Conservation (phyloP, 2,797 vertebrate species). For the Macropodus opercularis region DNA sequence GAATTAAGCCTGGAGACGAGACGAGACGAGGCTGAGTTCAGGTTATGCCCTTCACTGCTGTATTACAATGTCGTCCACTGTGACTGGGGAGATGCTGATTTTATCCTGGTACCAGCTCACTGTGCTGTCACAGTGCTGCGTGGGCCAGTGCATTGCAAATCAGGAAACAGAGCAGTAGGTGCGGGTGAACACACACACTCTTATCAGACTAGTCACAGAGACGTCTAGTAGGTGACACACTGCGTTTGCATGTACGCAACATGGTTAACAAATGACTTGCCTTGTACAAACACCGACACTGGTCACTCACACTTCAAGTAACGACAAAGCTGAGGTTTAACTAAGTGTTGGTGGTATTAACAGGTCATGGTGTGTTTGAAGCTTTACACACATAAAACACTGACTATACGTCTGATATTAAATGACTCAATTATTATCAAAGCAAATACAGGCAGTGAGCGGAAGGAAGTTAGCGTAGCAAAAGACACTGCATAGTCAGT, state of each 20-base stretch:
- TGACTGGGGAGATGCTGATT: background rate
- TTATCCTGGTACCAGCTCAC: background rate
- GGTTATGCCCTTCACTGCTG: slow-evolving; percentile 32
- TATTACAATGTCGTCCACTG: slow-evolving; percentile 1
- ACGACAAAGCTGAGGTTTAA: no score
- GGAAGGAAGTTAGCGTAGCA: slow-evolving; percentile 22
- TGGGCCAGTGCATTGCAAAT: slow-evolving; percentile 16
- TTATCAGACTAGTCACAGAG: slow-evolving; percentile 35
- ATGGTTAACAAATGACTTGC: slow-evolving; percentile 45
- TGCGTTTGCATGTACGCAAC: slow-evolving; percentile 5
- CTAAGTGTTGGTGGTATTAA: no score
- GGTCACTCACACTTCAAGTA: no score
- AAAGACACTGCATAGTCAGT: background rate
- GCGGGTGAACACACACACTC: slow-evolving; percentile 24
- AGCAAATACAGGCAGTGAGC: slow-evolving; percentile 1
- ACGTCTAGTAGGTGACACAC: slow-evolving; percentile 27
- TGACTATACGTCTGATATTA: background rate
- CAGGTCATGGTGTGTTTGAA: no score
- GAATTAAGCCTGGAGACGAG: slow-evolving; percentile 55
- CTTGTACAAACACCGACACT: slow-evolving; percentile 45
- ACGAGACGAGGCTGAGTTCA: slow-evolving; percentile 26
- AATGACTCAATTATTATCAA: slow-evolving; percentile 32
- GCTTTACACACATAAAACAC: no score
- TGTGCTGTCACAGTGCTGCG: slow-evolving; percentile 14
- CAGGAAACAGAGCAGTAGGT: slow-evolving; percentile 40